Evolutionary conservation across 1,140 invertebrate genomes (phyloP).

Genomic region (Drosophila hydei): DNA sequence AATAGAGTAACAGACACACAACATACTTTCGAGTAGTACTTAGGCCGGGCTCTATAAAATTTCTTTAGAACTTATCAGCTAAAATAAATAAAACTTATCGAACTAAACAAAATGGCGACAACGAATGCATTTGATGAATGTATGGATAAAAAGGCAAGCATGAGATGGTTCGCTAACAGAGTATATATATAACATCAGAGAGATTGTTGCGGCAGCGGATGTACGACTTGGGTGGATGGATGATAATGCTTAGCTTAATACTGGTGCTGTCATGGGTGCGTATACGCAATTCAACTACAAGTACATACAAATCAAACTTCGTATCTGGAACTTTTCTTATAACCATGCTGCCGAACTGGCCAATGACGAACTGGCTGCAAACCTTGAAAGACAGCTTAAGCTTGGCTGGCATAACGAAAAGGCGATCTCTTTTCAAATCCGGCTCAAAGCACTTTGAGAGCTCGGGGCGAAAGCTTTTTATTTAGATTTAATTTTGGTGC

Average conservation of each 20-base stretch:
- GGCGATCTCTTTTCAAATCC: background rate
- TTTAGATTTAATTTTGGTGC: background rate
- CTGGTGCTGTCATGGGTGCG: slow-evolving; percentile 52
- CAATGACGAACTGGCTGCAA: slow-evolving; percentile 17
- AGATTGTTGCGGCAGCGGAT: slow-evolving; percentile 5
- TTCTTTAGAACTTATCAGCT: slow-evolving; percentile 40
- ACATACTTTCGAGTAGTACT: slow-evolving; percentile 50
- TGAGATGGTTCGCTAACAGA: slow-evolving; percentile 18
- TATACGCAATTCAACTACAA: slow-evolving; percentile 34
- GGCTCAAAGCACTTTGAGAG: too few relatives aligned
- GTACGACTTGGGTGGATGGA: background rate
- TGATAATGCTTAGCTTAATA: slow-evolving; percentile 54
- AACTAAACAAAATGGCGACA: slow-evolving; percentile 67
- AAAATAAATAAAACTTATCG: slow-evolving; percentile 76
- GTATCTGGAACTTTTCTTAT: slow-evolving; percentile 31
- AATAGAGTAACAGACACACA: slow-evolving; percentile 55
- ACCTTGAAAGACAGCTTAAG: background rate
- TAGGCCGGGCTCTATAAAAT: slow-evolving; percentile 32
- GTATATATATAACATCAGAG: slow-evolving; percentile 32
- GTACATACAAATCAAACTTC: slow-evolving; percentile 20
- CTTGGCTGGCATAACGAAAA: background rate
- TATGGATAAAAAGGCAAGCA: slow-evolving; percentile 8
- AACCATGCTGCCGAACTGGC: slow-evolving; percentile 12
- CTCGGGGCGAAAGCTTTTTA: background rate
- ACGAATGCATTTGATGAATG: slow-evolving; percentile 46